Evolutionary conservation across 2,888 invertebrate species (phyloP), one percentile per base, ranked within the genome.

Genomic region (Scaptomyza tumidula): DNA sequence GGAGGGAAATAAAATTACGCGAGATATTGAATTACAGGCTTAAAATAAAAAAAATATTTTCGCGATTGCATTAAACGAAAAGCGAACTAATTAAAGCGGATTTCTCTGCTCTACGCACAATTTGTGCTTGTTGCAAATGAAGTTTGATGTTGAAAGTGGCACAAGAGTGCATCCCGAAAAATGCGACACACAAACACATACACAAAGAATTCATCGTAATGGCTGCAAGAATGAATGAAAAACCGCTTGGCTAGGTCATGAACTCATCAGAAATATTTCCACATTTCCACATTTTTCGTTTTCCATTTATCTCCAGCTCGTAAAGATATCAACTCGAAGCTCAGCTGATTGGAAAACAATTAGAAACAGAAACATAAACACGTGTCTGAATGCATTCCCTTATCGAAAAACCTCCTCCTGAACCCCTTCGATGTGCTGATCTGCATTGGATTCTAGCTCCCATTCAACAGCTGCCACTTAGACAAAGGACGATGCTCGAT

Each of bases 11-110:
- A 83, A 83, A 88, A 88, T 86, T 88, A 88, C 83, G 71, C 70
- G 52, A 66, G 68, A 88, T 88, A 86, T 86, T 86, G 79, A 86
- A 86, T 86, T 86, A 88, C 88, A 86, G 83, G 79, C 74, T 86
- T 86, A 75, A 85, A 85, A 85, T 82, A 82, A 78, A 86, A 86
- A 86, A 75, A 84, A 86, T 73, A 82, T 85, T 80, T 83, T 86
- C 71, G 77, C 87, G 72, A 84, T 86, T 86, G 79, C 77, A 84
- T 84, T 84, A 85, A 84, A 77, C 85, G 83, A 73, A 73, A 80
- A 67, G 84, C 71, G 69, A 74, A 80, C 86, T 86, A 83, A 72
- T 79, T 78, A 69, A 78, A 75, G 76, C 27, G 63, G 56, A 72
- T 68, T 60, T 58, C 54, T 62, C 52, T 58, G 43, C 61, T 16